Percentiles rank a stretch among this genome's conserved stretches.
phyloP scores from a whole-genome alignment of 2,888 invertebrate genomes.

The Oxyscelio sp. region DNA sequence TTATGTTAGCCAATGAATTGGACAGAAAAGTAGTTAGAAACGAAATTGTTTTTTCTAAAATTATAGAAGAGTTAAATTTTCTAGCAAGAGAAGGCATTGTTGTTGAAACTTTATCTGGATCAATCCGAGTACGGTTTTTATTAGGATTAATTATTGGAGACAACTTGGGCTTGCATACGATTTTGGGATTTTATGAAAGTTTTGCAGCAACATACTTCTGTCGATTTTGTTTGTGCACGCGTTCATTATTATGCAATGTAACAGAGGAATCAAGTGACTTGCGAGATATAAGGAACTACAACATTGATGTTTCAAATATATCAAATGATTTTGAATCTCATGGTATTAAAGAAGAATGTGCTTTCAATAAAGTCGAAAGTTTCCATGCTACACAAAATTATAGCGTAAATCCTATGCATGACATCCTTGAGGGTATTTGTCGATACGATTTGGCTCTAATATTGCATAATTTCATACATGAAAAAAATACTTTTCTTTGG shows the following conservation, averaged over 20 bases:
- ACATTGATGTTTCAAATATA: not conserved
- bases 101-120: constrained; percentile 1
- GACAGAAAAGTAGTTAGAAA: constrained; percentile 20
- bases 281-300: constrained; percentile 53
- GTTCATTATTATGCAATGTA: constrained; percentile 3
- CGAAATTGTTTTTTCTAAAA: constrained; percentile 17
- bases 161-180: constrained; percentile 26
- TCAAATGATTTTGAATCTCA: not conserved
- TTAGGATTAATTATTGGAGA: constrained; percentile 16
- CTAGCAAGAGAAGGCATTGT: constrained; percentile 28
- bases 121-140: constrained; percentile 22
- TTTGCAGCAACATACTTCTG: constrained; percentile 30
- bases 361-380: constrained; percentile 51
- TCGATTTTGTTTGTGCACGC: constrained; percentile 30
- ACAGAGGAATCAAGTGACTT: constrained; percentile 13
- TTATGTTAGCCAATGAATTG: constrained; percentile 7
- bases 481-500: constrained; percentile 64
- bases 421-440: constrained; percentile 74
- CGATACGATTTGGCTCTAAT: constrained; percentile 73
- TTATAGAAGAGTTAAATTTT: constrained; percentile 39
- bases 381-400: constrained; percentile 69
- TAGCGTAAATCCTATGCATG: constrained; percentile 75
- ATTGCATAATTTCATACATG: constrained; percentile 67
- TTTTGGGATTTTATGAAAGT: constrained; percentile 36
- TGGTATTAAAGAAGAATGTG: constrained; percentile 68